Evolutionary conservation across 2,888 invertebrate genomes (phyloP).

Genomic region (Coecobrya sp.): DNA sequence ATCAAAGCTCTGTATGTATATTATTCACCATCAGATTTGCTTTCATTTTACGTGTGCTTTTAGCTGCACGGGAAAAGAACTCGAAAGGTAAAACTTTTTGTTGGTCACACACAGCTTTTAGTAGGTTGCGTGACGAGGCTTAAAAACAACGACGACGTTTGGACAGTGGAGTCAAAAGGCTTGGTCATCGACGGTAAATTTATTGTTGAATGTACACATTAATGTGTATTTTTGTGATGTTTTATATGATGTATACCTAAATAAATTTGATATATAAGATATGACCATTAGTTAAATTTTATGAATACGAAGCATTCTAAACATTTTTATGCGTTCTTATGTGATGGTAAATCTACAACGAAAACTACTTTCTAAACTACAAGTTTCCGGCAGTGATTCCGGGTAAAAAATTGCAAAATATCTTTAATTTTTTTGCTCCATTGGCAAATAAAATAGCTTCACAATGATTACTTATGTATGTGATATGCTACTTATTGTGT

Average conservation of each 20-base stretch:
- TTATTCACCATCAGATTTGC: conserved; percentile 38
- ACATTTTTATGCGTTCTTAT: background rate
- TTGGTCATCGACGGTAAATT: conserved; percentile 70
- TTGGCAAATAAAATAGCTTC: background rate
- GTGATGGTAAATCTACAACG: background rate
- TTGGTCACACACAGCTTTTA: conserved; percentile 75
- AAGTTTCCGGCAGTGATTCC: background rate
- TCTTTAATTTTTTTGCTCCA: background rate
- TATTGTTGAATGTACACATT: conserved; percentile 62
- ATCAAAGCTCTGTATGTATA: conserved; percentile 27
- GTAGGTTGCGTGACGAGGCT: conserved; percentile 71
- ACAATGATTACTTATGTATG: background rate
- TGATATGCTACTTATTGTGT: background rate
- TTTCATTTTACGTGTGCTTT: background rate
- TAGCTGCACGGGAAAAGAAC: background rate
- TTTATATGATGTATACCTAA: background rate
- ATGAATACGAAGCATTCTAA: background rate
- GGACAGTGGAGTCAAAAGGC: conserved; percentile 64
- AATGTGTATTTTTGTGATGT: background rate
- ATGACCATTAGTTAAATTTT: background rate
- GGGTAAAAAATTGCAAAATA: background rate
- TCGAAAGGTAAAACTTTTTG: conserved; percentile 56
- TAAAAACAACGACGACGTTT: conserved; percentile 53
- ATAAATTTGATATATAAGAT: background rate
- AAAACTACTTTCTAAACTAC: background rate